Percentiles rank a stretch among this genome's conserved stretches.
These are phyloP conservation scores for Oreochromis aureus DNA, from an alignment of 2,113 vertebrate species.

Conservation along the genomic window DNA sequence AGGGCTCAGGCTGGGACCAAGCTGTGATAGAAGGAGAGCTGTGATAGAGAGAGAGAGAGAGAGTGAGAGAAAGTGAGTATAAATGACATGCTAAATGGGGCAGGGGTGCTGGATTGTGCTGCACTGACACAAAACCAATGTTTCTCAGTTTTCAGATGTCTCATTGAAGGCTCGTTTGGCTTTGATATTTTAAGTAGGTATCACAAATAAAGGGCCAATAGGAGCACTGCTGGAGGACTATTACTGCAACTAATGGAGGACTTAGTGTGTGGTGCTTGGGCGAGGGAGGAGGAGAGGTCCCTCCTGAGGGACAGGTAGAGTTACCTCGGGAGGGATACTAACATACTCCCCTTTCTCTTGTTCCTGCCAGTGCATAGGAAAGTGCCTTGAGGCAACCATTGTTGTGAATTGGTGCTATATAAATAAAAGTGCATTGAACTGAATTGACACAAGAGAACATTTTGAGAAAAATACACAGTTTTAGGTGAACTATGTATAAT, in stretches of 20 bases:
- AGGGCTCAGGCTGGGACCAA: not conserved
- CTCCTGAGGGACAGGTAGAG: constrained; percentile 80
- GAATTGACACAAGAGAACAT: not conserved
- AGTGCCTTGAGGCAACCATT: not conserved
- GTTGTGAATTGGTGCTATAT: not conserved
- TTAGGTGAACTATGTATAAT: not conserved
- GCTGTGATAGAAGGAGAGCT: not conserved
- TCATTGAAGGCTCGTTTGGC: constrained; percentile 81
- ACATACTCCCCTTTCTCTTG: constrained; percentile 62
- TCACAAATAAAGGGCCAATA: constrained; percentile 81
- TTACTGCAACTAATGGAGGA: constrained; percentile 70
- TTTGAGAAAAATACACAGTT: not conserved
- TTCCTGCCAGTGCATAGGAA: not conserved
- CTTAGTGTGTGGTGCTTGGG: constrained; percentile 60
- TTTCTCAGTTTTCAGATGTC: constrained; percentile 89
- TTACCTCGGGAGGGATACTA: constrained; percentile 72
- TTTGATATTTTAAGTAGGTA: constrained; percentile 94
- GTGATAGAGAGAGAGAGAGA: not conserved
- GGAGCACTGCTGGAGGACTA: constrained; percentile 73
- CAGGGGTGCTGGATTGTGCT: constrained; percentile 51
- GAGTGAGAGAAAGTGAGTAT: constrained; percentile 30
- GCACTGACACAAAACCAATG: constrained; percentile 83
- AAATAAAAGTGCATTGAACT: not conserved
- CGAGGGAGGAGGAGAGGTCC: constrained; percentile 41
- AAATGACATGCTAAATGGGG: constrained; percentile 49